Percentiles rank a stretch among this genome's conserved stretches.
Evolutionary conservation across 64 coral and sea anemone species (phyloP).

Genomic region (Anthopleura sola): DNA sequence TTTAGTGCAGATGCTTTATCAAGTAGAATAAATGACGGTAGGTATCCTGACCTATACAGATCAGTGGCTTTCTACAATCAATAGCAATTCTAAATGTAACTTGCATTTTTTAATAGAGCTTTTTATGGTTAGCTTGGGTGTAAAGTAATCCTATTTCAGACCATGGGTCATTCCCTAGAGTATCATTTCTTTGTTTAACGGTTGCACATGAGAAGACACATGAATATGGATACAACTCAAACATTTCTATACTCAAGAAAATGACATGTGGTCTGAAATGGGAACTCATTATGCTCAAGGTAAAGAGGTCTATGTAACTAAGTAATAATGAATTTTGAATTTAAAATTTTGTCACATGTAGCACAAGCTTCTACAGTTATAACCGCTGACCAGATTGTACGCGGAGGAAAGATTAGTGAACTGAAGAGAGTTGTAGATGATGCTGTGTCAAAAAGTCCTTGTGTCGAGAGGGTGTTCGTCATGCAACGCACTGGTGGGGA

Average conservation of each 20-base stretch:
- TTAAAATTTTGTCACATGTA: conserved; percentile 1
- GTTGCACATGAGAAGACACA: too few relatives aligned
- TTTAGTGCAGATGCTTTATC: conserved; percentile 95
- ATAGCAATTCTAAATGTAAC: neutral
- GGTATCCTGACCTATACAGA: neutral
- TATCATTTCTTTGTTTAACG: too few relatives aligned
- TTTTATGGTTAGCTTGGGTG: too few relatives aligned
- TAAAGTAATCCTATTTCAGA: too few relatives aligned
- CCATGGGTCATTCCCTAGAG: too few relatives aligned
- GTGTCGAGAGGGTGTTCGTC: conserved; percentile 95
- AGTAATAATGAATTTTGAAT: too few relatives aligned
- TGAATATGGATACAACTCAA: too few relatives aligned
- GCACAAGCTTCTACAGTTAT: conserved; percentile 90
- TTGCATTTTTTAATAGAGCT: too few relatives aligned
- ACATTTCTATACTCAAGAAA: too few relatives aligned
- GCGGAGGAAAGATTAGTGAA: conserved; percentile 75
- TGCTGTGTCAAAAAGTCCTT: conserved; percentile 77
- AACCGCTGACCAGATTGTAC: conserved; percentile 90
- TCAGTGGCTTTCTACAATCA: neutral
- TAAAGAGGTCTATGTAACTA: too few relatives aligned
- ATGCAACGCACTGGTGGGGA: conserved; percentile 78
- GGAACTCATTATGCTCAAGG: too few relatives aligned
- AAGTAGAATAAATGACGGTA: conserved; percentile 93
- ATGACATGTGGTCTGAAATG: too few relatives aligned
- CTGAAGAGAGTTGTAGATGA: conserved; percentile 85